phyloP scores from a whole-genome alignment of 2,797 vertebrate genomes.

The Bradypus variegatus region DNA sequence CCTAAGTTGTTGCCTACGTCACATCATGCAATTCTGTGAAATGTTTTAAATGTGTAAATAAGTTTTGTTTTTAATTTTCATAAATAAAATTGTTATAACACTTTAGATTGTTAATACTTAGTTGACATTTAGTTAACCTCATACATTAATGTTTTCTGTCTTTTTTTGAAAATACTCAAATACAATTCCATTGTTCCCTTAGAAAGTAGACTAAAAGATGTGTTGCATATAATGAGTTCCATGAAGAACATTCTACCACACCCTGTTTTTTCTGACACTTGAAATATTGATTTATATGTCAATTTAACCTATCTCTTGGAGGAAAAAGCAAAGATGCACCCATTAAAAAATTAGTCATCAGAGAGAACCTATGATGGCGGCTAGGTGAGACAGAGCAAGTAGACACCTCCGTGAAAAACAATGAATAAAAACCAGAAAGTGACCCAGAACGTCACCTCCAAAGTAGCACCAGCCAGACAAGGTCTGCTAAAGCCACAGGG shows the following conservation, averaged over 20 bases:
- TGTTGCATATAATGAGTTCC: not conserved
- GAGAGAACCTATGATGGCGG: not conserved
- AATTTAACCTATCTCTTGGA: not conserved
- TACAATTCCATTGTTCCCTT: not conserved
- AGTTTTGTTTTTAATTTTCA: too few species aligned
- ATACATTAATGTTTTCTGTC: not conserved
- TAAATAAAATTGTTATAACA: too few species aligned
- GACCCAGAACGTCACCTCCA: too few species aligned
- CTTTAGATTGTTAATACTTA: not conserved
- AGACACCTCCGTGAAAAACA: too few species aligned
- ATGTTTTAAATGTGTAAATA: too few species aligned
- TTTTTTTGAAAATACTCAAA: constrained; percentile 11
- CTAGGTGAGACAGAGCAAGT: too few species aligned
- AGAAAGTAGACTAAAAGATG: not conserved
- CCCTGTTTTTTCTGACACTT: not conserved
- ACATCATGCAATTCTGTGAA: too few species aligned
- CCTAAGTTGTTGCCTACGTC: too few species aligned
- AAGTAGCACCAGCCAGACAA: too few species aligned
- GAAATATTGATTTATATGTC: not conserved
- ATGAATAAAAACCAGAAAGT: too few species aligned
- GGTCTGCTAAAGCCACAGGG: too few species aligned
- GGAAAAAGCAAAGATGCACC: not conserved
- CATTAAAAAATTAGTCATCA: not conserved
- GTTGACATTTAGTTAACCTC: not conserved
- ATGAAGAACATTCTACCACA: not conserved